Conservation (phyloP, 2,888 invertebrate species). For the Sialis fuliginosa region DNA sequence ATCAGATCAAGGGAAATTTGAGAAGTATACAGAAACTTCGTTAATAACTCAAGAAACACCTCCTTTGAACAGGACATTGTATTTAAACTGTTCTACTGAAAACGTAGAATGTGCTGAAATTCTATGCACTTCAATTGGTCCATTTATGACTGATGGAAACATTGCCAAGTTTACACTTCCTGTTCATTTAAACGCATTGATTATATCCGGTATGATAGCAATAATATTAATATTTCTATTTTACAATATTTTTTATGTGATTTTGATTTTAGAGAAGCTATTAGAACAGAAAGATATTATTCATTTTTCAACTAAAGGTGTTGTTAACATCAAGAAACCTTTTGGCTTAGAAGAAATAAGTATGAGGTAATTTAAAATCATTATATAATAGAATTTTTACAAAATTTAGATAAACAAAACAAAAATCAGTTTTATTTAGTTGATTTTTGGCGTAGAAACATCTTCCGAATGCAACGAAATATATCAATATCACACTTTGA, state of each 20-base stretch:
- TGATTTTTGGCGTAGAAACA: background rate
- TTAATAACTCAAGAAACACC: background rate
- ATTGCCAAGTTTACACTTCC: too few relatives aligned
- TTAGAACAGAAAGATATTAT: constrained; percentile 21
- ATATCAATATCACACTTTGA: too few relatives aligned
- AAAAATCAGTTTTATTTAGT: constrained; percentile 10
- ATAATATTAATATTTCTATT: too few relatives aligned
- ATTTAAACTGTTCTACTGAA: background rate
- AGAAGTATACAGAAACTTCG: background rate
- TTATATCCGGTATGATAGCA: too few relatives aligned
- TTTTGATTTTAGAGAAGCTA: constrained; percentile 12
- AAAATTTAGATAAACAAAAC: background rate
- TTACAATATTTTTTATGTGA: too few relatives aligned
- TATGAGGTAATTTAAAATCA: constrained; percentile 6
- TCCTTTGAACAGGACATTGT: background rate
- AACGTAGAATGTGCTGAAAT: background rate
- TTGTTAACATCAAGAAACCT: constrained; percentile 15
- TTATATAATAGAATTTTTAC: too few relatives aligned
- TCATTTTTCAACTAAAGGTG: constrained; percentile 20
- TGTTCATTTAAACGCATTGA: too few relatives aligned
- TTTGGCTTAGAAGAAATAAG: constrained; percentile 15
- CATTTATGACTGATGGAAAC: background rate
- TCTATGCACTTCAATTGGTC: background rate
- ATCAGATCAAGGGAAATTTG: too few relatives aligned
- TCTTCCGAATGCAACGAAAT: too few relatives aligned